Evolutionary conservation across 2,888 invertebrate species (phyloP).

Genomic region (Andrena hattorfiana): DNA sequence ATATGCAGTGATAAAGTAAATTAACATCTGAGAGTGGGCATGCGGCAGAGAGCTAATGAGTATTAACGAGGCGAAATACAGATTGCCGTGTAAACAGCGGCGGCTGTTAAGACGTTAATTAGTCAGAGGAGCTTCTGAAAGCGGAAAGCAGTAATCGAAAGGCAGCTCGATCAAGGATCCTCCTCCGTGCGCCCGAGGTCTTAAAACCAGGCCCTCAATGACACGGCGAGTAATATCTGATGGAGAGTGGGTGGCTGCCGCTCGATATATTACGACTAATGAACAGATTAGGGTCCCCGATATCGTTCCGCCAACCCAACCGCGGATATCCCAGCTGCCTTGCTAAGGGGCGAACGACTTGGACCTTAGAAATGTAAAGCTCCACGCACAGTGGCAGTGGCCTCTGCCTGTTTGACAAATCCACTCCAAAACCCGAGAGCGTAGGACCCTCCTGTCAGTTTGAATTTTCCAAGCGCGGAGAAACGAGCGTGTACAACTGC

Average conservation of each 20-base stretch:
- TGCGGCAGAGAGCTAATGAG: neutral
- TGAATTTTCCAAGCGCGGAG: neutral
- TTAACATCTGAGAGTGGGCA: no score
- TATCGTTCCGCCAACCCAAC: conserved; percentile 55
- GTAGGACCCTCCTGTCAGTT: neutral
- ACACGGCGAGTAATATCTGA: conserved; percentile 66
- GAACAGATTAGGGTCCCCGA: conserved; percentile 79
- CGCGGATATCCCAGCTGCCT: conserved; percentile 26
- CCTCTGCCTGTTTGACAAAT: neutral
- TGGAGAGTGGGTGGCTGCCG: conserved; percentile 76
- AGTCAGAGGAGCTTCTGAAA: neutral
- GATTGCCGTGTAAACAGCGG: conserved; percentile 14
- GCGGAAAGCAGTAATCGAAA: conserved; percentile 26
- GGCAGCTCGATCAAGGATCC: neutral
- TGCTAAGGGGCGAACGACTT: neutral
- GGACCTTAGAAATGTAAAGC: neutral
- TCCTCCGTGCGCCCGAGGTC: conserved; percentile 48
- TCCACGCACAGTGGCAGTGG: no score
- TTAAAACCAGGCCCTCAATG: conserved; percentile 71
- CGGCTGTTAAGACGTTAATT: conserved; percentile 33
- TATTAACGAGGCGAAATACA: conserved; percentile 24
- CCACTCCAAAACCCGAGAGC: neutral
- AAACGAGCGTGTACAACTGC: neutral
- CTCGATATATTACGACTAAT: conserved; percentile 81
- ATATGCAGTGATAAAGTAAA: no score